Conservation (phyloP, 2,113 vertebrate genomes). For the Salvelinus fontinalis region DNA sequence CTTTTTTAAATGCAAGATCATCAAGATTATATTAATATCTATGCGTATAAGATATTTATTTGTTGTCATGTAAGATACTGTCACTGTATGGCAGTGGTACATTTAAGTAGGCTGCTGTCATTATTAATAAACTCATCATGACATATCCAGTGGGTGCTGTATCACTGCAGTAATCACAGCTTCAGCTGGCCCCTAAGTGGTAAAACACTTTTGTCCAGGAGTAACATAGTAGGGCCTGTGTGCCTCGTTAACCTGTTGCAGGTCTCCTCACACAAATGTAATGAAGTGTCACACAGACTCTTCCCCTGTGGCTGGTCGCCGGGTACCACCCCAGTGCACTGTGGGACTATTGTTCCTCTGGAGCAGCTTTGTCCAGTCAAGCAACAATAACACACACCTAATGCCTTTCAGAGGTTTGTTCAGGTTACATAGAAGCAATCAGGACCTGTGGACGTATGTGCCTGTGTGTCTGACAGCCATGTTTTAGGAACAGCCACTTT, state of each 20-base stretch:
- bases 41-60: background rate
- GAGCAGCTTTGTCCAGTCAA: slow-evolving; percentile 28
- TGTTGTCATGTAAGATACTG: background rate
- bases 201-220: background rate
- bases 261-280: slow-evolving; percentile 26
- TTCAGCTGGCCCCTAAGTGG: no score
- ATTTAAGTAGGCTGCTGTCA: background rate
- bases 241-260: slow-evolving; percentile 4
- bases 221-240: background rate
- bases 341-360: slow-evolving; percentile 19
- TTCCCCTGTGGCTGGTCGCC: slow-evolving; percentile 19
- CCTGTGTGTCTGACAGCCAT: slow-evolving; percentile 26
- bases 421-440: slow-evolving; percentile 52
- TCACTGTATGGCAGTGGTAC: background rate
- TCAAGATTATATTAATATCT: no score
- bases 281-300: slow-evolving; percentile 41
- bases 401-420: slow-evolving; percentile 59
- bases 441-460: slow-evolving; percentile 15
- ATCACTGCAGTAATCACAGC: no score
- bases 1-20: background rate
- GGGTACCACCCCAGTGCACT: slow-evolving; percentile 19
- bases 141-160: background rate
- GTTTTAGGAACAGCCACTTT: slow-evolving; percentile 18
- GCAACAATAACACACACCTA: slow-evolving; percentile 52
- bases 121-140: background rate